Base-by-base conservation (phyloP, 1,140 invertebrate genomes). In the Drosophila kurseongensis region DNA sequence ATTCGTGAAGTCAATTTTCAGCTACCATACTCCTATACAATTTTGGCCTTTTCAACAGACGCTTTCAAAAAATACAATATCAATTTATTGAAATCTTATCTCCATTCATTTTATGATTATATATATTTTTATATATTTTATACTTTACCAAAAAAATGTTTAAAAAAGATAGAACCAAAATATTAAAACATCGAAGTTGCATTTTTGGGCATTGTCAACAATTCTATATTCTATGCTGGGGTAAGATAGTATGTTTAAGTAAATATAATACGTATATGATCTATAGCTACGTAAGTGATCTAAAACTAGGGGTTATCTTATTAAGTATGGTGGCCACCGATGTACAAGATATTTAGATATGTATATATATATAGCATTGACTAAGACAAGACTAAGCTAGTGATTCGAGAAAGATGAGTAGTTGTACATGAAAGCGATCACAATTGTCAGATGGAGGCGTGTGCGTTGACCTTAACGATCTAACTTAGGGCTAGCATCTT, bases 361-460 rank as follows among this genome's bases (percentile, higher is more conserved):
- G 41, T 55, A 57, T 18, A 5, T 35, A 14, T 48, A 41, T 23
- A 23, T 23, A 18, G 40, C 32, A 38, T 75, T 57, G 73, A 76
- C 74, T 78, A 85, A 23, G 47, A 62, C 56, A 76, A 62, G 61
- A 74, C 60, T 77, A 72, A 69, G 60, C 50, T 68, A 44, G 14
- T 27, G 18, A 36, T 82, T 76, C 56, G 60, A 61, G 50, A 69
- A 68, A 55, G 68, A 60, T 62, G 66, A 59, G 52, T 50, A 78
- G 57, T 86, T 86, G 82, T 85, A 86, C 82, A 81, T 86, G 78
- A 61, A 75, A 78, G 65, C 78, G 75, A 86, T 86, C 83, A 86
- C 83, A 86, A 88, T 86, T 79, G 66, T 73, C 77, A 69, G 66
- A 83, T 88, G 75, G 65, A 88, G 83, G 78, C 82, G 74, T 60